Percentiles rank a stretch among this genome's conserved stretches.
Conservation (phyloP, 2,888 invertebrate species). For the Limnephilus rhombicus region DNA sequence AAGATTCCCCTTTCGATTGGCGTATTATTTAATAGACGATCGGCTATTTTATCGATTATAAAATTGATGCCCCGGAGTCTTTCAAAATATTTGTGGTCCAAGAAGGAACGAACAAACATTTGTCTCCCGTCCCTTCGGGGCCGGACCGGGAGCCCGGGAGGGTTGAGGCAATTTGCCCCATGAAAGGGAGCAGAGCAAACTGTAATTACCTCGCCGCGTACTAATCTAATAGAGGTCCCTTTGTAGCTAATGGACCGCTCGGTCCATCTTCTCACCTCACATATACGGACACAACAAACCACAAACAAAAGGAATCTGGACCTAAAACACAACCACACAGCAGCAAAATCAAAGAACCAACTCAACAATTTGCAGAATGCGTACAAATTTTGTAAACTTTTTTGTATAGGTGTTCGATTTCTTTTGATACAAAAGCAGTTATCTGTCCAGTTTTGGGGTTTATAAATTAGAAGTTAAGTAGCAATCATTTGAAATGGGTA, state of each 20-base stretch:
- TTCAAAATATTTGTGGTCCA: slow-evolving; percentile 9
- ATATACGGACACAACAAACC: not conserved
- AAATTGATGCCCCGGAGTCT: not conserved
- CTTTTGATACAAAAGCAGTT: not conserved
- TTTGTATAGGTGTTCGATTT: not conserved
- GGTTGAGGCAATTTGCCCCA: slow-evolving; percentile 64
- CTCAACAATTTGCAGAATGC: not conserved
- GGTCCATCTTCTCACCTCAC: slow-evolving; percentile 39
- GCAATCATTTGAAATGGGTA: not conserved
- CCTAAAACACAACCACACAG: not conserved
- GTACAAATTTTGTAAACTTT: not conserved
- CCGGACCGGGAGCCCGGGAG: slow-evolving; percentile 52
- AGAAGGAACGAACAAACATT: not conserved
- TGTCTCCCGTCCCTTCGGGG: slow-evolving; percentile 22
- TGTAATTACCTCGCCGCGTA: slow-evolving; percentile 64
- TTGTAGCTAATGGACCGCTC: slow-evolving; percentile 44
- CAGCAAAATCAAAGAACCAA: not conserved
- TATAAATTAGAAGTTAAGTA: not conserved
- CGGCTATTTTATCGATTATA: not conserved
- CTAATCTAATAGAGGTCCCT: slow-evolving; percentile 65
- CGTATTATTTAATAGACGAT: not conserved
- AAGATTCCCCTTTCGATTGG: not conserved
- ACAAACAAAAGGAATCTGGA: not conserved
- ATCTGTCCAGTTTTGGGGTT: not conserved
- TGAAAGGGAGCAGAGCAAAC: slow-evolving; percentile 64